Base-by-base conservation (phyloP, 2,888 invertebrate species). In the Cryptocephalus primarius region DNA sequence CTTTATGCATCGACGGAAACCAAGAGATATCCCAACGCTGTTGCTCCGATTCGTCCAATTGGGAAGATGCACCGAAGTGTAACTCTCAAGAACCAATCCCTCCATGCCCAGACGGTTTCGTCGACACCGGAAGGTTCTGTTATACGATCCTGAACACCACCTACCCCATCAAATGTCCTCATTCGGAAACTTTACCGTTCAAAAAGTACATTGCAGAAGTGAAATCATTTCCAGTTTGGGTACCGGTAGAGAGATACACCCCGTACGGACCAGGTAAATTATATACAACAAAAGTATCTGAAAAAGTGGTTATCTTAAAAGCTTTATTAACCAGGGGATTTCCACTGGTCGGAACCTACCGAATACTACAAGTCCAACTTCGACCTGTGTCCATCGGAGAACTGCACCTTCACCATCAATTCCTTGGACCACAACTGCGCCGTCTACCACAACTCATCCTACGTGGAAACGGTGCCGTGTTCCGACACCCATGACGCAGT, bases 121-220 rank as follows among this genome's bases (percentile, higher is more conserved):
- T 38, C 3, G 8, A 13, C 8, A 34, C 14, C 14, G 44, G 44
- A 10, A 48, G 49, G 33, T 50, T 52, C 12, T 60, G 59, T 38
- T 50, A 54, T 13, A 49, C 47, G 12, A 32, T 55, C 2, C 45
- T 54, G 9, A 9, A 51, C 22, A 53, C 54, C 2, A 48, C 45
- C 6, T 61, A 51, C 47, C 60, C 60, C 22, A 53, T 55, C 8
- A 32, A 49, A 22, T 60, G 61, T 50, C 58, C 58, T 1, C 59
- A 55, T 38, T 46, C 48, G 31, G 56, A 54, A 39, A 49, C 43
- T 8, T 31, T 60, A 11, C 42, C 49, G 9, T 61, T 58, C 50
- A 47, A 46, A 14, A 40, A 46, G 33, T 60, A 60, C 48, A 32
- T 51, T 9, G 34, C 52, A 9, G 38, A 47, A 14, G 9, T 32